Base-by-base conservation (phyloP, 2,888 invertebrate genomes). In the Phoenoteleia sp. region DNA sequence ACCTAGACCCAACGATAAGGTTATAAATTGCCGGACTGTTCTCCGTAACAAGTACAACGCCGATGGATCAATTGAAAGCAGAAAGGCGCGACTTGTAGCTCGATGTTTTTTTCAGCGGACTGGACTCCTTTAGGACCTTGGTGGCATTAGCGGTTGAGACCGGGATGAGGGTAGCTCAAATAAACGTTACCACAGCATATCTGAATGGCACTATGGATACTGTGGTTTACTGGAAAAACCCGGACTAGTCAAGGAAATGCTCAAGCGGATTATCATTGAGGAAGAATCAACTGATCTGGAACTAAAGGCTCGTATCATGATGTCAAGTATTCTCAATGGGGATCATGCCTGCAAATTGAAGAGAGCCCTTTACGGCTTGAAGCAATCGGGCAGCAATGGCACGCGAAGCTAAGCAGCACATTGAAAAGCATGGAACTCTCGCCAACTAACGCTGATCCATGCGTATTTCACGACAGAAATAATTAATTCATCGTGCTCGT, bases 1-100 rank as follows among this genome's bases (percentile, higher is more conserved):
- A n/a, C n/a, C n/a, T n/a, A 72, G 66, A 6, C 77, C 81, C 7
- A 11, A 36, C 13, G 52, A 25, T 9, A 52, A 23, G 15, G 39
- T 76, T 13, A 69, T 85, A 15, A 77, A 15, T 77, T 2, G 75
- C 6, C n/a, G n/a, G n/a, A n/a, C n/a, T n/a, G 72, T 85, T 6
- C 71, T 87, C 3, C 13, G 81, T 6, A 79, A 82, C 49, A 83
- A 85, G n/a, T 80, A 80, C 23, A 45, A 64, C 2, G 11, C 83
- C 0, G 62, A 83, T 19, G 84, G 77, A 56, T n/a, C n/a, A n/a
- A n/a, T n/a, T n/a, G n/a, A n/a, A n/a, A n/a, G n/a, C n/a, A n/a
- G n/a, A n/a, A 86, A 86, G 49, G 83, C 86, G 5, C 39, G 86
- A 56, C 23, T 86, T 2, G 86, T 87, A 6, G 86, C 85, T 11